Evolutionary conservation across 2,797 vertebrate genomes (phyloP), one percentile per base, ranked within the genome.

Genomic region (Cyclura pinguis): DNA sequence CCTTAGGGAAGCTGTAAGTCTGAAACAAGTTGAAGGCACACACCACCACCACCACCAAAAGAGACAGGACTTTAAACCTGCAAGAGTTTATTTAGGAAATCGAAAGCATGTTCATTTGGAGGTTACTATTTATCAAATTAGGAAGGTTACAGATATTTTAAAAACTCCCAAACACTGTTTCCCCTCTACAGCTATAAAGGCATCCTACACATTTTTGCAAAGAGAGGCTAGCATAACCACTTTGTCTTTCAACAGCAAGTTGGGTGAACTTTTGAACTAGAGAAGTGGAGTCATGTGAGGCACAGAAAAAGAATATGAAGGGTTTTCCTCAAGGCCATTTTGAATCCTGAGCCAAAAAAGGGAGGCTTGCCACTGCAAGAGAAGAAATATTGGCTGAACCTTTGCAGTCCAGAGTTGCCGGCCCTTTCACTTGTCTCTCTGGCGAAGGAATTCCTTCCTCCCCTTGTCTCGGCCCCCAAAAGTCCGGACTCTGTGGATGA

Each of bases 401-500:
- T 2, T 27, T 8, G 64, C 27, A 9, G 12, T 2, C 32, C 20
- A 82, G 55, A 14, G 38, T 64, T n/a, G 10, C 38, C 7, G 16
- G 20, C 59, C 27, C 1, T 59, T 29, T 97, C 94, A 97, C 57
- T 95, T 96, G 74, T 18, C 14, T 67, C 90, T 96, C 86, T 92
- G 50, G 0, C 9, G 89, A 12, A 93, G 94, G 86, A 98, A 99
- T 90, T 99, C 99, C 38, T 96, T 98, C 72, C 98, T 97, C 83
- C 99, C 99, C 57, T 97, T 97, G 84, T 97, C 97, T 0, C 97
- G 95, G 73, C 95, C 95, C 0, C 96, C 97, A 0, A 99, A 99
- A 96, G 96, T 97, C n/a, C 98, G 98, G 8, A 99, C 97, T 0
- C 98, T 96, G 90, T 98, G 98, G 95, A 99, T 98, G 93, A 97